phyloP scores from a whole-genome alignment of 2,113 vertebrate species.

The Fulica atra region DNA sequence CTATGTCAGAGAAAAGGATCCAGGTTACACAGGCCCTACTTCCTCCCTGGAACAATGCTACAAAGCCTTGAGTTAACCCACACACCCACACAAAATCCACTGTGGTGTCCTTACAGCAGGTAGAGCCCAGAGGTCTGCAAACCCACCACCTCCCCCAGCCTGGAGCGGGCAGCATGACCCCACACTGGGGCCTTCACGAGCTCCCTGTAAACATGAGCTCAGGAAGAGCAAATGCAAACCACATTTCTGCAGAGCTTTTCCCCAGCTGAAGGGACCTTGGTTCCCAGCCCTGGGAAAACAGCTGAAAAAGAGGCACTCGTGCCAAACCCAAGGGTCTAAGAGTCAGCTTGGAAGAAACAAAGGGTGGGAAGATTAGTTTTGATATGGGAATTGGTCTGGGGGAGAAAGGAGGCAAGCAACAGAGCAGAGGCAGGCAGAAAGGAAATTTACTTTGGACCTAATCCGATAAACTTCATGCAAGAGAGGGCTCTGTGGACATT shows the following conservation, averaged over 20 bases:
- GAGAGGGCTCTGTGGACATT: neutral
- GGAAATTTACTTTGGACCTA: constrained; percentile 63
- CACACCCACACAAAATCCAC: neutral
- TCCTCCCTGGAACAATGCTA: neutral
- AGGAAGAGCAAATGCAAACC: constrained; percentile 57
- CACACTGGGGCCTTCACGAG: neutral
- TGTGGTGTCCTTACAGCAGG: neutral
- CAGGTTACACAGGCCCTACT: neutral
- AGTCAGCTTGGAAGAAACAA: constrained; percentile 42
- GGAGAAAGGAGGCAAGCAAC: neutral
- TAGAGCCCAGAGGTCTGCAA: neutral
- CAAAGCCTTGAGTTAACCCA: neutral
- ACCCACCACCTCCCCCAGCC: neutral
- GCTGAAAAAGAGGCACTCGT: neutral
- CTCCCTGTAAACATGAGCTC: neutral
- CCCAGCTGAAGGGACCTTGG: neutral
- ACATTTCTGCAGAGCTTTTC: neutral
- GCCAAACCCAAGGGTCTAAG: neutral
- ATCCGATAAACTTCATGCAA: neutral
- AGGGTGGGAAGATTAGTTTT: constrained; percentile 15
- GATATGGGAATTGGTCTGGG: neutral
- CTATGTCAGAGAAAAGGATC: neutral
- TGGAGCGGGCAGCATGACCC: neutral
- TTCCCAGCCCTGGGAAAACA: constrained; percentile 34
- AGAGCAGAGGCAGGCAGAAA: neutral